These are phyloP conservation scores for Drosophila rubida DNA, from an alignment of 2,888 invertebrate genomes.

Conservation along the genomic window DNA sequence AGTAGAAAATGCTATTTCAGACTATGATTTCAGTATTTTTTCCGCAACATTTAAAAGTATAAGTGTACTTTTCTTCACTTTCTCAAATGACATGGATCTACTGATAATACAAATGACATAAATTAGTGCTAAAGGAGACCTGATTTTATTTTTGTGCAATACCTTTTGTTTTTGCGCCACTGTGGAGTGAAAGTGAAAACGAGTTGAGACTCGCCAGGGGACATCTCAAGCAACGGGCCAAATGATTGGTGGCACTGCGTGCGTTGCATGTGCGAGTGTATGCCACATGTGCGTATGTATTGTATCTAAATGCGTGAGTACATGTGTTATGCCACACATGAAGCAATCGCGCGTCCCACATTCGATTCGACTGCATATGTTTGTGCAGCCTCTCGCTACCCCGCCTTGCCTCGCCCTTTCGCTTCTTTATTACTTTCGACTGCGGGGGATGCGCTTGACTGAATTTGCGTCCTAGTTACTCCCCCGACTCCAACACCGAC, in stretches of 20 bases:
- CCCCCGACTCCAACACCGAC: not conserved
- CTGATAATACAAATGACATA: no score
- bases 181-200: slow-evolving; percentile 36
- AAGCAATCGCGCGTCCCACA: slow-evolving; percentile 26
- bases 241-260: slow-evolving; percentile 55
- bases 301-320: not conserved
- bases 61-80: no score
- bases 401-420: not conserved
- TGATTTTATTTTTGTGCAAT: not conserved
- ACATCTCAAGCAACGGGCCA: slow-evolving; percentile 46
- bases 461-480: slow-evolving; percentile 22
- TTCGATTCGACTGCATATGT: slow-evolving; percentile 44
- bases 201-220: slow-evolving; percentile 36
- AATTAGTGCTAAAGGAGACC: no score
- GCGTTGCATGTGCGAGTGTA: slow-evolving; percentile 41
- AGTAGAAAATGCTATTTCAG: no score
- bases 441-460: slow-evolving; percentile 28
- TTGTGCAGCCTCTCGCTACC: slow-evolving; percentile 10
- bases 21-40: no score
- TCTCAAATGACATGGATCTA: no score
- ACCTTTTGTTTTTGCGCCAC: slow-evolving; percentile 1
- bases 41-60: no score
- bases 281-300: not conserved
- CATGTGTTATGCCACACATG: slow-evolving; percentile 19
- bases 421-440: not conserved